Conservation (phyloP, 2,888 invertebrate species). For the Cryptocephalus moraei region DNA sequence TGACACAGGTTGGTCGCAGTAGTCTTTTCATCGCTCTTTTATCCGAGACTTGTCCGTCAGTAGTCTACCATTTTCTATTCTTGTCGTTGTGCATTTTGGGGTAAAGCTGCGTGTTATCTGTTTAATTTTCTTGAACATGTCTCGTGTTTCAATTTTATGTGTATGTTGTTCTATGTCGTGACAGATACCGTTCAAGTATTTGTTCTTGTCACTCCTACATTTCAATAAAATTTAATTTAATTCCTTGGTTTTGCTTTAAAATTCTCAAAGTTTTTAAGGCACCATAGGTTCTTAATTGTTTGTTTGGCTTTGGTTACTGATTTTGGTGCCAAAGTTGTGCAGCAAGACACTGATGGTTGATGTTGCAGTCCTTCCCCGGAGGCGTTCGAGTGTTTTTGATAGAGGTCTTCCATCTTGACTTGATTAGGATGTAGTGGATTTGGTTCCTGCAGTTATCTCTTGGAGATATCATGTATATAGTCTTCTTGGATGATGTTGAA, state of each 20-base stretch:
- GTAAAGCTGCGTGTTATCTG: neutral
- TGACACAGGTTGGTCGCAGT: neutral
- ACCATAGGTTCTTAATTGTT: neutral
- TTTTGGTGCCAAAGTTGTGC: neutral
- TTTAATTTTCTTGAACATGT: neutral
- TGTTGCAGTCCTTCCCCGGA: neutral
- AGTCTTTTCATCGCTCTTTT: no score
- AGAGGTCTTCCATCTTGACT: neutral
- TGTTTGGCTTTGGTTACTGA: neutral
- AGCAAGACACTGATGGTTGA: neutral
- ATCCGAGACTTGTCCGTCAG: neutral
- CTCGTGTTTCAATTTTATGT: neutral
- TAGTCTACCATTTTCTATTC: neutral
- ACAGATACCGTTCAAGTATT: neutral
- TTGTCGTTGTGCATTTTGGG: neutral
- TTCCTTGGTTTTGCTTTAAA: no score
- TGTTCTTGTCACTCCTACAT: neutral
- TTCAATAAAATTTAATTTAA: no score
- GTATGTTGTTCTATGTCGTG: no score
- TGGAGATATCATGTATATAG: neutral
- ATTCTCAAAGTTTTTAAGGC: neutral
- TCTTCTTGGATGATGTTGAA: neutral
- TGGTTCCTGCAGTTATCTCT: neutral
- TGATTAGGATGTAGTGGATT: neutral
- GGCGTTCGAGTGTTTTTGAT: neutral